phyloP scores from a whole-genome alignment of 1,140 invertebrate species.

The Microplitis demolitor region DNA sequence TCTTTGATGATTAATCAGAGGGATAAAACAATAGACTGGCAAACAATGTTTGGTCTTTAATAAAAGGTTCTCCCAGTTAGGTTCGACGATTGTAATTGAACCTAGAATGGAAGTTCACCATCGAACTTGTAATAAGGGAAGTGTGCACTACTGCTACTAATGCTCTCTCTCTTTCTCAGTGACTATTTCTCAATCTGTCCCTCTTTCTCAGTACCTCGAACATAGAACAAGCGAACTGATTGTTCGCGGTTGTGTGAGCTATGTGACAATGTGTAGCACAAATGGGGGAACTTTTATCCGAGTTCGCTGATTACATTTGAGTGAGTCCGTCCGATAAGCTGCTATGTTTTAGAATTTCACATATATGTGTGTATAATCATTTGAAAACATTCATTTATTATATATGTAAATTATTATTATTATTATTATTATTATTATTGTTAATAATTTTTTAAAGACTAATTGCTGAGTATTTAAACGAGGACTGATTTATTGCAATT shows the following conservation, averaged over 20 bases:
- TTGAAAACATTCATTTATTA: background rate
- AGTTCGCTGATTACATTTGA: conserved; percentile 5
- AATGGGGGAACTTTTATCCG: background rate
- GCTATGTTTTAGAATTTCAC: conserved; percentile 4
- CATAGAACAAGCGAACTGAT: background rate
- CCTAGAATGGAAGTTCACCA: background rate
- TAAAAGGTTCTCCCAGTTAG: background rate
- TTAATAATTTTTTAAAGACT: too few species aligned
- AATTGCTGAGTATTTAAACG: too few species aligned
- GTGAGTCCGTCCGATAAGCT: background rate
- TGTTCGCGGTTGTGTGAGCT: background rate
- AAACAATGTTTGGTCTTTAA: conserved; percentile 9
- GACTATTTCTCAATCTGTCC: too few species aligned
- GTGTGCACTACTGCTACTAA: too few species aligned
- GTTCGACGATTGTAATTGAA: conserved; percentile 11
- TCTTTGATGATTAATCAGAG: conserved; percentile 5
- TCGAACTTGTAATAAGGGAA: conserved; percentile 1
- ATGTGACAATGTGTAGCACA: background rate
- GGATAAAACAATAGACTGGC: background rate
- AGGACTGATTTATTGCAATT: too few species aligned
- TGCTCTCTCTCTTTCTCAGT: too few species aligned
- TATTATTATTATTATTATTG: too few species aligned
- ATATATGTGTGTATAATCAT: background rate
- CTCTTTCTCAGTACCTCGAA: too few species aligned
- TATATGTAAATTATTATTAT: too few species aligned